Conservation (phyloP, 2,888 invertebrate genomes). For the Epistrophe eligans region DNA sequence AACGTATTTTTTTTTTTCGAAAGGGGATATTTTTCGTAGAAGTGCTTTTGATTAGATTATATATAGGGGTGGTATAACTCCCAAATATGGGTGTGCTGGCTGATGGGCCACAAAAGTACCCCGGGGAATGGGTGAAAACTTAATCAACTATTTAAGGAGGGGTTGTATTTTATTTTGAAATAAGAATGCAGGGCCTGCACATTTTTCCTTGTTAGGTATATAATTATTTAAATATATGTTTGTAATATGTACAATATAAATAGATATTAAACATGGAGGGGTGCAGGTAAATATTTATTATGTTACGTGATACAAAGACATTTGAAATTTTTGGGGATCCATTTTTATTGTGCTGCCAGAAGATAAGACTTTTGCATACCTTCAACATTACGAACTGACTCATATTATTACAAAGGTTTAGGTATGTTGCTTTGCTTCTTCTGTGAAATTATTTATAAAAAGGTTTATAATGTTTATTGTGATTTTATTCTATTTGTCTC, state of each 20-base stretch:
- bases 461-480: too few relatives aligned
- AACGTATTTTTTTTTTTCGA: slow-evolving; percentile 15
- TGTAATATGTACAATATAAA: not conserved
- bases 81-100: slow-evolving; percentile 10
- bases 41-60: slow-evolving; percentile 67
- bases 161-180: slow-evolving; percentile 33
- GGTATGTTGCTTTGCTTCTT: not conserved
- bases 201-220: slow-evolving; percentile 9
- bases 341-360: slow-evolving; percentile 6
- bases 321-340: slow-evolving; percentile 17
- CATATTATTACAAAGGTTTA: not conserved
- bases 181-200: slow-evolving; percentile 34
- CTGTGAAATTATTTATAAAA: too few relatives aligned
- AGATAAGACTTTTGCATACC: not conserved
- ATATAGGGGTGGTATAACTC: slow-evolving; percentile 31
- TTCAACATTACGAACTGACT: not conserved
- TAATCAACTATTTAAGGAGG: slow-evolving; percentile 59
- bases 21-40: slow-evolving; percentile 37
- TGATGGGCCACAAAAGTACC: slow-evolving; percentile 5
- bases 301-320: slow-evolving; percentile 58
- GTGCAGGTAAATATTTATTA: slow-evolving; percentile 1
- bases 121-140: slow-evolving; percentile 62
- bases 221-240: slow-evolving; percentile 11
- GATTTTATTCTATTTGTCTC: too few relatives aligned
- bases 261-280: slow-evolving; percentile 27